These are phyloP conservation scores for Drosophila glabriapex DNA, from an alignment of 2,888 invertebrate genomes.

Conservation along the genomic window DNA sequence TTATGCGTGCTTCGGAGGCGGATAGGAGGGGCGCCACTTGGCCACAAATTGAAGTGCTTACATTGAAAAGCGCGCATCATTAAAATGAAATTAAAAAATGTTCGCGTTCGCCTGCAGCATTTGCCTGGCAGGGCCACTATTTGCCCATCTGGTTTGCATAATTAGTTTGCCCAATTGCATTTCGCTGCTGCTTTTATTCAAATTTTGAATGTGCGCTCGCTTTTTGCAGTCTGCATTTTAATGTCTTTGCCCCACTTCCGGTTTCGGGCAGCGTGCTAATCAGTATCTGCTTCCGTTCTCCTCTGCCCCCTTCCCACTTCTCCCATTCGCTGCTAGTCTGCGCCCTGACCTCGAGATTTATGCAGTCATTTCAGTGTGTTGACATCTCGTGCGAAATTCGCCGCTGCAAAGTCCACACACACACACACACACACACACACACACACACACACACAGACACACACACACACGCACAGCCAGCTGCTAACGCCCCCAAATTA, in stretches of 20 bases:
- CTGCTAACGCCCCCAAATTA: conserved; percentile 46
- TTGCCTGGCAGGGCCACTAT: conserved; percentile 1
- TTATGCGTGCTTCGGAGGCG: conserved; percentile 44
- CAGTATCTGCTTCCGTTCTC: conserved; percentile 54
- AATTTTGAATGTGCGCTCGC: conserved; percentile 40
- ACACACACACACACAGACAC: neutral
- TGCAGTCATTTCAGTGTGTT: conserved; percentile 46
- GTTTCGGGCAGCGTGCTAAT: conserved; percentile 46
- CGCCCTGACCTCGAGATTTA: conserved; percentile 51
- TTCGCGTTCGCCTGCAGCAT: conserved; percentile 16
- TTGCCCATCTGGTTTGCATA: conserved; percentile 53
- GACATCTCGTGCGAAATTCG: conserved; percentile 55
- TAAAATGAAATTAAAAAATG: conserved; percentile 66
- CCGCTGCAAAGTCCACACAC: conserved; percentile 7
- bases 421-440: neutral
- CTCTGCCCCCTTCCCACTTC: neutral
- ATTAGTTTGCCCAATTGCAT: conserved; percentile 58
- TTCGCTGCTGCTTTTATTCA: conserved; percentile 42
- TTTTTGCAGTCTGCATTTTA: conserved; percentile 60
- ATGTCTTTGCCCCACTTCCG: conserved; percentile 58
- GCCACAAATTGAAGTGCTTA: conserved; percentile 52
- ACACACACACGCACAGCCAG: conserved; percentile 3
- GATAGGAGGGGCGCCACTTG: neutral
- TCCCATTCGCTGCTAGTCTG: neutral
- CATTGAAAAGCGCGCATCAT: conserved; percentile 61